These are phyloP conservation scores for Cynocephalus volans DNA, from an alignment of 2,113 vertebrate genomes.

Conservation along the genomic window DNA sequence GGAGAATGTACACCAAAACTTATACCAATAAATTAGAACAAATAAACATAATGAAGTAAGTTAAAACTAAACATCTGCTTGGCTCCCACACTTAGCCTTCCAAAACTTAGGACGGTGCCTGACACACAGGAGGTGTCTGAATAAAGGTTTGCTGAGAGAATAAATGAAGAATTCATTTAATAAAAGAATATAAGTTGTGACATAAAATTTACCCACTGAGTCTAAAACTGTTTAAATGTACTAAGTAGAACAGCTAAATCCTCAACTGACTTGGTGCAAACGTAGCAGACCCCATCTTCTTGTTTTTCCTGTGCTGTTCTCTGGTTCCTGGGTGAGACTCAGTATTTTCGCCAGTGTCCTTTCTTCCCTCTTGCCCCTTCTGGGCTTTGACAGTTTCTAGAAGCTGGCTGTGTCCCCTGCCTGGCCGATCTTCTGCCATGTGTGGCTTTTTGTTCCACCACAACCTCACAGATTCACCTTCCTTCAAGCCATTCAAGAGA, in stretches of 20 bases:
- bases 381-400: not conserved
- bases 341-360: not conserved
- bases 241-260: not conserved
- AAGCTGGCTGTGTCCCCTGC: not conserved
- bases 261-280: not conserved
- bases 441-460: not conserved
- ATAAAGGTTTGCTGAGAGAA: not conserved
- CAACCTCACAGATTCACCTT: not conserved
- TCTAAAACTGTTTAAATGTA: not conserved
- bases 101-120: not conserved
- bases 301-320: not conserved
- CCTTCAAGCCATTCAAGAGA: not conserved
- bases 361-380: not conserved
- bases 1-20: not conserved
- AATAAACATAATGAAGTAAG: not conserved
- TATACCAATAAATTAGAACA: conserved; percentile 2
- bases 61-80: not conserved
- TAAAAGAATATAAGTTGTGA: not conserved
- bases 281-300: not conserved
- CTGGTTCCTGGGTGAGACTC: not conserved
- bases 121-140: not conserved
- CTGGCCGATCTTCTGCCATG: not conserved
- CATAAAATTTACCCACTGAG: not conserved
- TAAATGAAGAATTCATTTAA: not conserved
- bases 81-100: not conserved